A percentile compares a stretch with the other conserved stretches of the same genome.
Evolutionary conservation across 2,113 vertebrate species (phyloP).

Genomic region (Chunga burmeisteri): DNA sequence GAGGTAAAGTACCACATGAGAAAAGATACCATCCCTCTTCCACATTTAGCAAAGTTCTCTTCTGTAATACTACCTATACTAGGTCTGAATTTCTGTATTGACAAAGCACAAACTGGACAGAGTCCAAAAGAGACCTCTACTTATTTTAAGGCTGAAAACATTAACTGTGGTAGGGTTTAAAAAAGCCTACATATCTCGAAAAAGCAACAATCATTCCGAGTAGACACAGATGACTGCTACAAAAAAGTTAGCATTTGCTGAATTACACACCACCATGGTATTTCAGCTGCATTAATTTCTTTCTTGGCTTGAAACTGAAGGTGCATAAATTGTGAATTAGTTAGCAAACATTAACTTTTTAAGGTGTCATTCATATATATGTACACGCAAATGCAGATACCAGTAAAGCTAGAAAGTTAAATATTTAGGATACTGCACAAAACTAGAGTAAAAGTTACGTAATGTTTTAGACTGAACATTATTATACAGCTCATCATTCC

Average conservation of each 20-base stretch:
- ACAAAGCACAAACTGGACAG: not conserved
- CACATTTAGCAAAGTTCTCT: not conserved
- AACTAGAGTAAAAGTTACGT: not conserved
- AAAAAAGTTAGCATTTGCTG: not conserved
- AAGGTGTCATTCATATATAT: conserved; percentile 13
- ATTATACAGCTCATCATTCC: not conserved
- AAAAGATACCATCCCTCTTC: not conserved
- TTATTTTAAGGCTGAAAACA: not conserved
- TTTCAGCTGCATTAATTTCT: conserved; percentile 34
- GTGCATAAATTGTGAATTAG: conserved; percentile 41
- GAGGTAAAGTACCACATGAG: not conserved
- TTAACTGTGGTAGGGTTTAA: not conserved
- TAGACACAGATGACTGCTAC: not conserved
- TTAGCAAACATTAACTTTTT: conserved; percentile 68
- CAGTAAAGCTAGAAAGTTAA: not conserved
- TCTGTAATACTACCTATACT: not conserved
- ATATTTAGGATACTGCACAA: not conserved
- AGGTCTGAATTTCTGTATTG: not conserved
- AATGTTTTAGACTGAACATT: not conserved
- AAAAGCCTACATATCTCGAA: not conserved
- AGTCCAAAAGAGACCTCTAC: not conserved
- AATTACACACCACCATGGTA: not conserved
- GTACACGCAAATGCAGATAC: conserved; percentile 19
- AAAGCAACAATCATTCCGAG: not conserved
- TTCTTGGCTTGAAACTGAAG: not conserved